phyloP scores from a whole-genome alignment of 2,888 invertebrate genomes.

The Lepidocyrtinus sp. region DNA sequence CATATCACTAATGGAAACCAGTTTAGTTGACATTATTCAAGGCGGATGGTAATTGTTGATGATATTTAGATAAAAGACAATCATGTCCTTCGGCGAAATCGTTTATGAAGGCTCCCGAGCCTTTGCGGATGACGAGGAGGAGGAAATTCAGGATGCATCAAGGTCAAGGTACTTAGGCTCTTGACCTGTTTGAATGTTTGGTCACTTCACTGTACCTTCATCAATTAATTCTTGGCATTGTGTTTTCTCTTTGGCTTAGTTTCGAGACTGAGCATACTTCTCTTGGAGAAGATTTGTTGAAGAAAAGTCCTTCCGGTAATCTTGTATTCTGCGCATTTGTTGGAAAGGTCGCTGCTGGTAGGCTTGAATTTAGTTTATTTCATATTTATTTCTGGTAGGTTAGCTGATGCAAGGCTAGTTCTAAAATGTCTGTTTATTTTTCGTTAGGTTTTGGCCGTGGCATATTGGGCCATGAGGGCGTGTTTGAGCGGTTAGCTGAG shows the following conservation, averaged over 20 bases:
- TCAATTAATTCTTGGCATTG: neutral
- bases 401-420: too few relatives aligned
- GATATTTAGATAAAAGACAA: slow-evolving; percentile 16
- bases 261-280: slow-evolving; percentile 54
- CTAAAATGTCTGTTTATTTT: neutral
- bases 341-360: slow-evolving; percentile 63
- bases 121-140: slow-evolving; percentile 68
- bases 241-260: slow-evolving; percentile 42
- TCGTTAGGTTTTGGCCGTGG: slow-evolving; percentile 63
- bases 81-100: slow-evolving; percentile 66
- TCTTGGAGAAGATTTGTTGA: too few relatives aligned
- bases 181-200: neutral
- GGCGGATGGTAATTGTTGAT: neutral
- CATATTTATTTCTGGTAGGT: neutral
- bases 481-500: slow-evolving; percentile 45
- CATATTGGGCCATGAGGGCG: slow-evolving; percentile 43
- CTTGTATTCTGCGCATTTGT: slow-evolving; percentile 60
- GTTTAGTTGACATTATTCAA: too few relatives aligned
- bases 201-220: neutral
- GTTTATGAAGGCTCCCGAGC: slow-evolving; percentile 67
- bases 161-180: slow-evolving; percentile 15
- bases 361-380: neutral
- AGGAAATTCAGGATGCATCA: slow-evolving; percentile 74
- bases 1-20: too few relatives aligned
- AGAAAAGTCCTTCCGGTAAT: slow-evolving; percentile 5